Conservation (phyloP, 2,113 vertebrate species). For the Isichthys henryi region DNA sequence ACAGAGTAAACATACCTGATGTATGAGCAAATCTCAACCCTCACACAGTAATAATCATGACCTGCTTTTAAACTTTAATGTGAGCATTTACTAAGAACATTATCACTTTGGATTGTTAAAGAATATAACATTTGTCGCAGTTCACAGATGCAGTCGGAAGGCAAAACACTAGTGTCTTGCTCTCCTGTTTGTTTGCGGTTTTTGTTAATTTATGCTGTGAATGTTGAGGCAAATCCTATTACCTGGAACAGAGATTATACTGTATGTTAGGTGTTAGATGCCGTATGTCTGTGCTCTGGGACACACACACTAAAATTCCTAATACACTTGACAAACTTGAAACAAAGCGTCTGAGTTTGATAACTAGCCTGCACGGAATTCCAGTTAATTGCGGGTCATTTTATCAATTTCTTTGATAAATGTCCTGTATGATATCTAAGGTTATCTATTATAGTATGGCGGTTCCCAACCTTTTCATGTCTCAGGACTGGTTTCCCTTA, state of each 20-base stretch:
- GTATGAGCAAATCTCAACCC: background rate
- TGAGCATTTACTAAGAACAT: background rate
- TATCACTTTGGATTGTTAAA: background rate
- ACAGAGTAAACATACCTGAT: background rate
- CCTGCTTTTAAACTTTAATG: background rate
- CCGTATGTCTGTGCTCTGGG: background rate
- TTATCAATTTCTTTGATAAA: too few relatives aligned
- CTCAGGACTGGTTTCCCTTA: background rate
- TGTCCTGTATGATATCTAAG: background rate
- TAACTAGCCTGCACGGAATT: background rate
- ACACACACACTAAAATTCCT: background rate
- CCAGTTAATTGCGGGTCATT: background rate
- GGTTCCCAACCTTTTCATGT: background rate
- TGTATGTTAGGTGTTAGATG: background rate
- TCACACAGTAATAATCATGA: background rate
- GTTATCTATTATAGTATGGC: background rate
- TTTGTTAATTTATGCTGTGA: background rate
- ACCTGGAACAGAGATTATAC: background rate
- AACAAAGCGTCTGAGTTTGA: background rate
- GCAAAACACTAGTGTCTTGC: background rate
- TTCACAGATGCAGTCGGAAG: background rate
- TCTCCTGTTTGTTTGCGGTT: background rate
- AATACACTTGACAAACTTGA: background rate
- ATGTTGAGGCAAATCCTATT: background rate
- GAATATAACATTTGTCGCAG: background rate